Base-by-base conservation (phyloP, 2,797 vertebrate species). In the Crocidura indochinensis region DNA sequence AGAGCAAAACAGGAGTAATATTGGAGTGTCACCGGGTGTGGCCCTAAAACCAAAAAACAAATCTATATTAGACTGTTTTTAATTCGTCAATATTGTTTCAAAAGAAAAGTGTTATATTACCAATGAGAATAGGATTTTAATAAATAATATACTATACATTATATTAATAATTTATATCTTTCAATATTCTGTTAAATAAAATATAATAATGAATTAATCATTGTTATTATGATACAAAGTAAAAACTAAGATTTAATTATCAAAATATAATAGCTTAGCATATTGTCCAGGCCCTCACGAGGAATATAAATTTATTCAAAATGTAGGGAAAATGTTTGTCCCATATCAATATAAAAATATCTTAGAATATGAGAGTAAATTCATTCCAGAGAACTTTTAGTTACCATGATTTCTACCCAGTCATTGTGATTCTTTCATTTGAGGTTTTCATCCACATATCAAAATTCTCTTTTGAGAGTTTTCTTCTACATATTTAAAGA, bases 161-260 rank as follows among this genome's bases (percentile, higher is more conserved):
- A 65, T 46, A 29, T 82, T 64, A 78, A 71, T 69, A 82, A 49
- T 81, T 88, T 20, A n/a, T 89, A 0, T 38, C 69, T 2, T 17
- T 49, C 27, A 56, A 53, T 71, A 90, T 31, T 80, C 24, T 26
- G 38, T 38, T 38, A 38, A 38, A 62, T 31, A 81, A 91, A 80
- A n/a, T 84, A 19, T 29, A 71, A 44, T 71, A 19, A 75, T 83
- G 38, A 88, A 76, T 87, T 81, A 93, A 53, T 78, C 75, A 84
- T 64, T 53, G 53, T 20, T 78, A 60, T 77, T 64, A 9, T 80
- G 7, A 1, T 8, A 2, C 12, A 46, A 46, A 44, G 17, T 73
- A 78, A 73, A 78, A 74, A 67, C 10, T 44, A 73, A 27, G 20
- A 71, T 46, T 65, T 82, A 12, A 27, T 64, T 79, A 84, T 92